Conservation (phyloP, 2,888 invertebrate genomes). For the Lapara coniferarum region DNA sequence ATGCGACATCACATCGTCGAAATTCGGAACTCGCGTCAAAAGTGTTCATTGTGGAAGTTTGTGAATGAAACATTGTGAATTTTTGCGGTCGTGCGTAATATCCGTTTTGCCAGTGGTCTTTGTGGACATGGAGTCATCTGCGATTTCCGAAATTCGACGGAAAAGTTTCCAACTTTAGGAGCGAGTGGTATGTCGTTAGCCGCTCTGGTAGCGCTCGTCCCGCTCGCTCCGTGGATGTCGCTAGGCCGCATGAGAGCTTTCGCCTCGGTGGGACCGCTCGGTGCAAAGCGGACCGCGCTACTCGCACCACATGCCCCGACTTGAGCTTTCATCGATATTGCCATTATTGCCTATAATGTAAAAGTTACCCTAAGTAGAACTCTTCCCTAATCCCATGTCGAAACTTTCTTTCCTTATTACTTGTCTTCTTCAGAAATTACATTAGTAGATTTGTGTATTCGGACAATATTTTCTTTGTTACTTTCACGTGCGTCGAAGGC, state of each 20-base stretch:
- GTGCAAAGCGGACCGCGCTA: conserved; percentile 53
- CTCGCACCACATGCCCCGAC: conserved; percentile 52
- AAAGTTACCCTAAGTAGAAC: conserved; percentile 69
- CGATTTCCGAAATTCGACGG: conserved; percentile 80
- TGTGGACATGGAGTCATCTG: conserved; percentile 61
- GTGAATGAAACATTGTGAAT: conserved; percentile 72
- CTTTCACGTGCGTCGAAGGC: neutral
- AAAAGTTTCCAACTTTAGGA: conserved; percentile 65
- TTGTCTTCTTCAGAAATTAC: conserved; percentile 51
- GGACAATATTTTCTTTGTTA: conserved; percentile 4
- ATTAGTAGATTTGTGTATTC: conserved; percentile 35
- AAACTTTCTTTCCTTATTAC: conserved; percentile 60
- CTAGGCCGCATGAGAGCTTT: conserved; percentile 70
- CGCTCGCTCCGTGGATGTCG: conserved; percentile 57
- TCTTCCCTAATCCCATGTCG: conserved; percentile 58
- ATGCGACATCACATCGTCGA: conserved; percentile 70
- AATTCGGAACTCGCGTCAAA: conserved; percentile 78
- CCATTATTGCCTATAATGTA: conserved; percentile 64
- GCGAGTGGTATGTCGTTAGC: conserved; percentile 63
- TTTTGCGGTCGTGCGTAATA: conserved; percentile 54
- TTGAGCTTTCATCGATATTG: conserved; percentile 68
- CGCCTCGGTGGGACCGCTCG: conserved; percentile 58
- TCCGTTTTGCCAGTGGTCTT: conserved; percentile 53
- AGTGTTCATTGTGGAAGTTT: conserved; percentile 77
- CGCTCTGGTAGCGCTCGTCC: conserved; percentile 49